These are phyloP conservation scores for Sylvia atricapilla DNA, from an alignment of 2,113 vertebrate species.

Conservation along the genomic window DNA sequence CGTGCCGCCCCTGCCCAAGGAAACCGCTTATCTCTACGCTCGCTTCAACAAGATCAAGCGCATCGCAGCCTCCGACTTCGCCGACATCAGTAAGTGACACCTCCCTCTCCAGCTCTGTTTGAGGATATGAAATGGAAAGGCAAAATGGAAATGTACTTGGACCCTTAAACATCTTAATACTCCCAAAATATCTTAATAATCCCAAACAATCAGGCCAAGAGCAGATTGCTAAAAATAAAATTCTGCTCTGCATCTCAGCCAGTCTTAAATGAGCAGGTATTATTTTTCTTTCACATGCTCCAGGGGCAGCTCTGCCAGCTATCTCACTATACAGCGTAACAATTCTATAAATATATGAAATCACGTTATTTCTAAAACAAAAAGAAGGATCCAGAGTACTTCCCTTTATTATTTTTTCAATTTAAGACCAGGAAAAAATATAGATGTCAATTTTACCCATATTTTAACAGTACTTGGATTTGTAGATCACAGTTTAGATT, in stretches of 20 bases:
- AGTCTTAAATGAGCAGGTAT: neutral
- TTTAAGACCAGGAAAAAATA: neutral
- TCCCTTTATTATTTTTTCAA: neutral
- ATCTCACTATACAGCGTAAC: neutral
- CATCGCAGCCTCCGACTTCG: slow-evolving; percentile 87
- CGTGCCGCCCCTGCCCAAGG: slow-evolving; percentile 91
- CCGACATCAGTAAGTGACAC: slow-evolving; percentile 83
- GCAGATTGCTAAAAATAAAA: neutral
- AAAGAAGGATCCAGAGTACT: neutral
- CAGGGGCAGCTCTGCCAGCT: neutral
- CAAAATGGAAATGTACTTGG: neutral
- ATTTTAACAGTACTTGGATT: neutral
- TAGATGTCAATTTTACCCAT: neutral
- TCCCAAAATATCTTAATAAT: neutral
- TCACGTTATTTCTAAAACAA: neutral
- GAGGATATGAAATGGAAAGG: neutral
- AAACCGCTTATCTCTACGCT: slow-evolving; percentile 93
- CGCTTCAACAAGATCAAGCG: slow-evolving; percentile 95
- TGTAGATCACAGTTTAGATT: neutral
- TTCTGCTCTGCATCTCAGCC: neutral
- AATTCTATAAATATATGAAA: neutral
- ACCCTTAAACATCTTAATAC: neutral
- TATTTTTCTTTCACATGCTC: neutral
- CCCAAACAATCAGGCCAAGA: neutral
- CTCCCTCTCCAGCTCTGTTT: neutral